A percentile compares a stretch with the other conserved stretches of the same genome.
These are phyloP conservation scores for Drosophila auraria DNA, from an alignment of 1,140 invertebrate genomes.

Conservation along the genomic window DNA sequence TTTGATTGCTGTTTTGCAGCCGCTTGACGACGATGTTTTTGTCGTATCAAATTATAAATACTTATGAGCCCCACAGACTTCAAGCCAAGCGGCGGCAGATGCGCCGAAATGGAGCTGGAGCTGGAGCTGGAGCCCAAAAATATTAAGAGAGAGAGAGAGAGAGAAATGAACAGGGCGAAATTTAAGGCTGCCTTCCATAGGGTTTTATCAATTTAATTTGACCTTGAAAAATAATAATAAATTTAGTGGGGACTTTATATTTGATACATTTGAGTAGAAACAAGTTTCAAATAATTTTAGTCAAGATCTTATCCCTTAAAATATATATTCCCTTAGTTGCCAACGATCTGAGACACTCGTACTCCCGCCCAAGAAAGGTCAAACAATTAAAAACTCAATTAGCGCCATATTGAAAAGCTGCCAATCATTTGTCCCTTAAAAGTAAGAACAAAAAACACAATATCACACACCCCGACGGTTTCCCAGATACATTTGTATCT, in stretches of 20 bases:
- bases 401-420: slow-evolving; percentile 82
- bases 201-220: neutral
- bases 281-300: neutral
- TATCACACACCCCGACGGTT: slow-evolving; percentile 14
- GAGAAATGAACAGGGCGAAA: slow-evolving; percentile 24
- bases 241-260: too few relatives aligned
- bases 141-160: neutral
- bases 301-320: too few relatives aligned
- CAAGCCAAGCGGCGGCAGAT: slow-evolving; percentile 23
- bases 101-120: neutral
- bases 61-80: slow-evolving; percentile 37
- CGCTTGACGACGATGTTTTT: slow-evolving; percentile 47
- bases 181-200: neutral
- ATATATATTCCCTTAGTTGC: neutral
- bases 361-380: slow-evolving; percentile 37
- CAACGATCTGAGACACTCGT: neutral
- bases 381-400: slow-evolving; percentile 84
- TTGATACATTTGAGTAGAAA: too few relatives aligned
- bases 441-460: neutral
- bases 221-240: neutral
- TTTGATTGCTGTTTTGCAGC: slow-evolving; percentile 69
- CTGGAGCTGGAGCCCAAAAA: neutral
- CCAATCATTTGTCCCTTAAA: slow-evolving; percentile 68
- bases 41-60: slow-evolving; percentile 72
- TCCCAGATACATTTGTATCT: slow-evolving; percentile 42